Percentiles rank a stretch among this genome's conserved stretches.
Conservation (phyloP, 2,113 vertebrate genomes). For the Aplodontia rufa region DNA sequence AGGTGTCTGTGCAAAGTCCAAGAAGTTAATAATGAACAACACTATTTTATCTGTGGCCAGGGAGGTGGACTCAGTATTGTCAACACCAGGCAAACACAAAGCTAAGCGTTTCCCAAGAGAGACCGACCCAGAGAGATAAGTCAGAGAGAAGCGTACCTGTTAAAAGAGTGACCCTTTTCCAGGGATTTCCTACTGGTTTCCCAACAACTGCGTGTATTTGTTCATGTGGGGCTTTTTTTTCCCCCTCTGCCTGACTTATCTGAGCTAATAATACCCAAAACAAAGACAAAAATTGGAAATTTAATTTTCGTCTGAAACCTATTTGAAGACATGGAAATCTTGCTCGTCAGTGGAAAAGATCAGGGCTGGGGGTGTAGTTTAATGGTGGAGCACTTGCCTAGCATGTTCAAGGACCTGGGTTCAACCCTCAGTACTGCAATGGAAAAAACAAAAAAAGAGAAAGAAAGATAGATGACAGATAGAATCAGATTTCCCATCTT, state of each 20-base stretch:
- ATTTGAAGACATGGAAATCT: not conserved
- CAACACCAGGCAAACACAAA: constrained; percentile 63
- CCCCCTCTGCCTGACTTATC: constrained; percentile 1
- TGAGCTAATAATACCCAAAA: constrained; percentile 39
- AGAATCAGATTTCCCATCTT: constrained; percentile 14
- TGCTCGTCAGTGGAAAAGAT: not conserved
- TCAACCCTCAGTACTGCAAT: not conserved
- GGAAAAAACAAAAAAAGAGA: not conserved
- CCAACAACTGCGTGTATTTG: constrained; percentile 49
- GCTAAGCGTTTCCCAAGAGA: constrained; percentile 60
- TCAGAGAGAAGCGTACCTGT: constrained; percentile 57
- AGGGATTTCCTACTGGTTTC: constrained; percentile 47
- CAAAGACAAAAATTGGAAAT: constrained; percentile 34
- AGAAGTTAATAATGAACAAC: constrained; percentile 67
- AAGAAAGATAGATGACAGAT: too few relatives aligned
- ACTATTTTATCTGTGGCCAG: constrained; percentile 63
- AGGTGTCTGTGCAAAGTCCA: constrained; percentile 66
- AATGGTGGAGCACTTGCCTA: not conserved
- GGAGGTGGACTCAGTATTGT: constrained; percentile 29
- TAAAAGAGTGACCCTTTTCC: constrained; percentile 41
- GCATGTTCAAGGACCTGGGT: not conserved
- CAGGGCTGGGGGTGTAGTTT: not conserved
- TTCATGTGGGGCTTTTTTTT: constrained; percentile 23
- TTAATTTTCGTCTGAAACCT: constrained; percentile 16
- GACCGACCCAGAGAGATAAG: constrained; percentile 38